Evolutionary conservation across 2,797 vertebrate genomes (phyloP).

Genomic region (Falco concolor): DNA sequence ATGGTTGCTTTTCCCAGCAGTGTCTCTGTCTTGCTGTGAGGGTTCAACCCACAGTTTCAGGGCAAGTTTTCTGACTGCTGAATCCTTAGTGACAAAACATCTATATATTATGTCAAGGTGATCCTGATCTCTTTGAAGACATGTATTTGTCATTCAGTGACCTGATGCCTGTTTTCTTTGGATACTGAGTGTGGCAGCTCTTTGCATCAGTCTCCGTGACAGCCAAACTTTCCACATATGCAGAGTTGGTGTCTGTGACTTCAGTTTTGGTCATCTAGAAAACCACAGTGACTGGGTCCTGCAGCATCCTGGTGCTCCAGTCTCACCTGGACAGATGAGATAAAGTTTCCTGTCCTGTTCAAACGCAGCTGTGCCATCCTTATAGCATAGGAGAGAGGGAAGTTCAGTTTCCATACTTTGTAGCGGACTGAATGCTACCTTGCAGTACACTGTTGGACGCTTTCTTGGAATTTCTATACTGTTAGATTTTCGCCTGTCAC

Average conservation of each 20-base stretch:
- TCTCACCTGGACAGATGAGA: not conserved
- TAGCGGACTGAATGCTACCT: not conserved
- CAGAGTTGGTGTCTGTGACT: not conserved
- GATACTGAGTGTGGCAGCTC: not conserved
- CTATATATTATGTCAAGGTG: not conserved
- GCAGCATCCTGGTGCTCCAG: not conserved
- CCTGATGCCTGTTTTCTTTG: not conserved
- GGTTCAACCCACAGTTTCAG: not conserved
- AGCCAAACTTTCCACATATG: not conserved
- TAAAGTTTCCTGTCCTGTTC: not conserved
- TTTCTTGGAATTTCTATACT: not conserved
- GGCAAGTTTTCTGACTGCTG: not conserved
- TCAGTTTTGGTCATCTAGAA: not conserved
- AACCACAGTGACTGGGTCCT: not conserved
- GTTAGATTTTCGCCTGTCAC: not conserved
- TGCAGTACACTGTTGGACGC: accelerated
- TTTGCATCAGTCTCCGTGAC: not conserved
- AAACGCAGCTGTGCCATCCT: not conserved
- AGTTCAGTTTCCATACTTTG: not conserved
- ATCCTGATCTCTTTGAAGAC: not conserved
- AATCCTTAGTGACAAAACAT: not conserved
- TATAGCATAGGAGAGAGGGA: accelerated
- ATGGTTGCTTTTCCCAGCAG: not conserved
- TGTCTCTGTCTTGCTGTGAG: not conserved
- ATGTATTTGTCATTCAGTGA: not conserved